A percentile compares a stretch with the other conserved stretches of the same genome.
Evolutionary conservation across 2,113 vertebrate genomes (phyloP).

Genomic region (Actenoides lindsayi): DNA sequence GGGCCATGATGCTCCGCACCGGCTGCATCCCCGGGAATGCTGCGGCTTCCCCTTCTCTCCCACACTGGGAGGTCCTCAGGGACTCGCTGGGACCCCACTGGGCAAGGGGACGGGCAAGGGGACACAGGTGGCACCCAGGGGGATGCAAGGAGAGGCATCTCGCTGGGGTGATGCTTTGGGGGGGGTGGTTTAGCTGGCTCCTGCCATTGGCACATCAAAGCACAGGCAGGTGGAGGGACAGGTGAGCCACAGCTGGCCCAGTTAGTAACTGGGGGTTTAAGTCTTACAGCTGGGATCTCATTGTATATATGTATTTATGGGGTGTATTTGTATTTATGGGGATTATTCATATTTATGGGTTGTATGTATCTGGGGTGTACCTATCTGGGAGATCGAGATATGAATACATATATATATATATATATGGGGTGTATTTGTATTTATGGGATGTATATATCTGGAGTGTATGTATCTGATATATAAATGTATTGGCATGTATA

Average conservation of each 20-base stretch:
- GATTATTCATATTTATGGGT: not conserved
- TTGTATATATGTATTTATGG: not conserved
- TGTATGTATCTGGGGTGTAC: not conserved
- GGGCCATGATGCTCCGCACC: accelerated
- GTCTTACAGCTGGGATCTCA: not conserved
- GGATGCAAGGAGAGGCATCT: not conserved
- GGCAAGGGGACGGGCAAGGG: not conserved
- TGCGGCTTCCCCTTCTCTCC: not conserved
- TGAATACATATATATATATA: too few relatives aligned
- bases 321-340: not conserved
- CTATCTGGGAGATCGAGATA: not conserved
- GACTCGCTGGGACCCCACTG: accelerated
- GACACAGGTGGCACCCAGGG: not conserved
- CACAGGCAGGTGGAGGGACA: not conserved
- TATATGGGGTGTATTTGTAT: not conserved
- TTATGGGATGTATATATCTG: not conserved
- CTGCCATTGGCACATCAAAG: not conserved
- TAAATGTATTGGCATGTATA: not conserved
- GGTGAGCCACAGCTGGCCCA: not conserved
- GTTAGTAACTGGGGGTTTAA: too few relatives aligned
- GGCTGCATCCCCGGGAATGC: not conserved
- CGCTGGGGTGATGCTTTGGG: not conserved
- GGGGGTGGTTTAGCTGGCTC: not conserved
- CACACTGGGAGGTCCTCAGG: not conserved
- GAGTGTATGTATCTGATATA: not conserved